phyloP scores from a whole-genome alignment of 2,797 vertebrate species.

The Triplophysa bombifrons region DNA sequence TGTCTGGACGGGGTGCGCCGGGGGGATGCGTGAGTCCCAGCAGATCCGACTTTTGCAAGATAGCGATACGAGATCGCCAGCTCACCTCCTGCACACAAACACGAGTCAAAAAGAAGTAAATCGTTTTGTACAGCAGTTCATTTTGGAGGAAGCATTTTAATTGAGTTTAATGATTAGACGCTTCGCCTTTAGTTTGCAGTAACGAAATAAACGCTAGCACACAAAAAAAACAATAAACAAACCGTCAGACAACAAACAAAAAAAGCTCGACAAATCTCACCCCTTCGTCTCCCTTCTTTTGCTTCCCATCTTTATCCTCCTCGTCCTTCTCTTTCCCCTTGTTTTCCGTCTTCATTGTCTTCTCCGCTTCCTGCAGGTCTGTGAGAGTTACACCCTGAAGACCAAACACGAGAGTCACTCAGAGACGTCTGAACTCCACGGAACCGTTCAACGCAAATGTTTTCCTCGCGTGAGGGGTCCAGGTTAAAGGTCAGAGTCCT shows the following conservation, averaged over 20 bases:
- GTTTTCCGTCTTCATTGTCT: conserved; percentile 76
- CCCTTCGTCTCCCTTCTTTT: conserved; percentile 73
- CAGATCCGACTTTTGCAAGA: conserved; percentile 85
- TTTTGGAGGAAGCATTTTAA: not conserved
- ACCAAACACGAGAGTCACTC: conserved; percentile 29
- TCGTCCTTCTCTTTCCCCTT: conserved; percentile 66
- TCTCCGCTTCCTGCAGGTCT: conserved; percentile 85
- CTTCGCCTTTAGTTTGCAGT: not conserved
- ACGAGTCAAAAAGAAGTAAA: not conserved
- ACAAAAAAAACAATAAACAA: conserved; percentile 37
- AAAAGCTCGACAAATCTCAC: conserved; percentile 65
- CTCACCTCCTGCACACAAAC: conserved; percentile 77
- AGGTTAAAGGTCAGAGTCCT: conserved; percentile 11
- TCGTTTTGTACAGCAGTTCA: not conserved
- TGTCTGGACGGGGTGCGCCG: conserved; percentile 72
- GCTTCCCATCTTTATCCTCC: conserved; percentile 73
- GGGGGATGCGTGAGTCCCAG: conserved; percentile 83
- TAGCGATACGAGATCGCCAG: conserved; percentile 86
- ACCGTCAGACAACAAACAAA: not conserved
- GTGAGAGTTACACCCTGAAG: conserved; percentile 84
- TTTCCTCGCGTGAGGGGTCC: conserved; percentile 3
- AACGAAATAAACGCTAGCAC: not conserved
- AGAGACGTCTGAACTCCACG: not conserved
- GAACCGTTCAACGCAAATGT: not conserved
- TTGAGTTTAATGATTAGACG: not conserved